Base-by-base conservation (phyloP, 2,113 vertebrate genomes). In the Talpa occidentalis region DNA sequence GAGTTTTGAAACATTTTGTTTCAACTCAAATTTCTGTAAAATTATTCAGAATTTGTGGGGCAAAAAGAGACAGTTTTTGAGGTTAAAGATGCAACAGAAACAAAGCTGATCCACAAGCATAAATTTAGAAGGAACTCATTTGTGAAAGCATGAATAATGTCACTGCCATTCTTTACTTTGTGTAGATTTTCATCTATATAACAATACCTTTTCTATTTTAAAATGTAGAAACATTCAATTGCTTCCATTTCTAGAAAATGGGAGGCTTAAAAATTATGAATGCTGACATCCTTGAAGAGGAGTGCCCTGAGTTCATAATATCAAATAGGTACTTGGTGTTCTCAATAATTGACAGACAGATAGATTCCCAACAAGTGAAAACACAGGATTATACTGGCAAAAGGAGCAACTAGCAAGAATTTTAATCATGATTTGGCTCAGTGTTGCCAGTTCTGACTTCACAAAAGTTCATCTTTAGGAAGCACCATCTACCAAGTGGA, bases 401-500 rank as follows among this genome's bases (percentile, higher is more conserved):
- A 72, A 94, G 47, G 40, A 84, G 54, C 52, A 93, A 90, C 52
- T 30, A 91, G 47, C 54, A 85, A 90, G 66, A 94, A 85, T 90
- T 95, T 91, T 76, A 76, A 87, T 94, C 37, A 59, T 26, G 79
- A 84, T 94, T 87, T 95, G 93, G 86, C 83, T 80, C 30, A 19
- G 42, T 66, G 44, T 77, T 4, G 19, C 54, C 81, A 54, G 16
- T 91, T 93, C 62, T 81, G 60, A 69, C 83, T 94, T 96, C 62
- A 79, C 69, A 35, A 77, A 95, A 95, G n/a, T 93, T 35, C 66
- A 90, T 93, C 83, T 84, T 93, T 52, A 91, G 76, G 90, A 94
- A 96, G 54, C n/a, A 90, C 84, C 90, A 91, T 93, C 87, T 73
- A 90, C 83, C 83, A 81, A 93, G 62, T 92, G 56, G 92, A 94